Percentiles rank a stretch among this genome's conserved stretches.
Evolutionary conservation across 2,113 vertebrate species (phyloP).

Genomic region (Pygoscelis antarcticus): DNA sequence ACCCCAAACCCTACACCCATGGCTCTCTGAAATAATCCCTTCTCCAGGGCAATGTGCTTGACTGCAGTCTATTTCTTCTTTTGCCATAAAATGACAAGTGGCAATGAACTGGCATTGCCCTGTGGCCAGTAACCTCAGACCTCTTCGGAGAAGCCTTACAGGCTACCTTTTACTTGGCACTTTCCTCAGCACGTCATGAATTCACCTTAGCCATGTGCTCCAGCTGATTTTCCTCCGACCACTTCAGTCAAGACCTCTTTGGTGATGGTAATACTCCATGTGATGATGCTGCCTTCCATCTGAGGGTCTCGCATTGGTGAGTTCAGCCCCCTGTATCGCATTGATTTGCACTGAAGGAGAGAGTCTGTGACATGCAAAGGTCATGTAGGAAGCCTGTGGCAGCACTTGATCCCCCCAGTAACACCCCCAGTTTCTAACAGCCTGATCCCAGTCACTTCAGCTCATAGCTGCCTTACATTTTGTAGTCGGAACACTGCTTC

Average conservation of each 20-base stretch:
- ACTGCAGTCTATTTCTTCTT: neutral
- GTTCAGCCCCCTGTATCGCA: neutral
- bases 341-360: neutral
- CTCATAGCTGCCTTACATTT: neutral
- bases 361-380: neutral
- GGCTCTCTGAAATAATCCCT: neutral
- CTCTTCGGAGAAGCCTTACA: neutral
- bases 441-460: neutral
- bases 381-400: neutral
- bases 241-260: neutral
- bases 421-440: neutral
- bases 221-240: neutral
- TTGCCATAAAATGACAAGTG: neutral
- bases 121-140: neutral
- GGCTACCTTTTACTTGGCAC: neutral
- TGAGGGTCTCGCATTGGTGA: fast-evolving
- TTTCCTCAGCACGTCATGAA: neutral
- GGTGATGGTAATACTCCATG: neutral
- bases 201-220: neutral
- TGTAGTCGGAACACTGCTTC: neutral
- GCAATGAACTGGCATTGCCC: neutral
- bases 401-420: neutral
- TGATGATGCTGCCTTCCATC: neutral
- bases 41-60: neutral
- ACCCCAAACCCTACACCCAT: fast-evolving